Evolutionary conservation across 2,797 vertebrate genomes (phyloP).

Genomic region (Labeo calbasu): DNA sequence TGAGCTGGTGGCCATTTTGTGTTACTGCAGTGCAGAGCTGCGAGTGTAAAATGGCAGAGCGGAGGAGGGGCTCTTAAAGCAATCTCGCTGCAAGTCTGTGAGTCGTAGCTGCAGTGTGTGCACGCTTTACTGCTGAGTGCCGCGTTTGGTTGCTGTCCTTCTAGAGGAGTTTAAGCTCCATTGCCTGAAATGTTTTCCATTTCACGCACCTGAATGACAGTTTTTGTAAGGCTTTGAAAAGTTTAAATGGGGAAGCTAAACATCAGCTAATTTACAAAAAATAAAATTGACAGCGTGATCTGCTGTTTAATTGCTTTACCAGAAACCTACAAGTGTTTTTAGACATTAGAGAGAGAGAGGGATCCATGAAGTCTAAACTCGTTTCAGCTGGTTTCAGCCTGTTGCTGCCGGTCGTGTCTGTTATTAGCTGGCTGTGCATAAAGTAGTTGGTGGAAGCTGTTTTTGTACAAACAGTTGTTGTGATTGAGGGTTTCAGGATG

Average conservation of each 20-base stretch:
- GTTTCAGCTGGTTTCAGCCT: slow-evolving; percentile 48
- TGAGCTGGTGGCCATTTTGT: slow-evolving; percentile 61
- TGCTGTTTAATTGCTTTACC: not conserved
- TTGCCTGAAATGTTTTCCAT: slow-evolving; percentile 20
- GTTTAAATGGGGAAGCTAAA: not conserved
- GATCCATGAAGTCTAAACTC: slow-evolving; percentile 10
- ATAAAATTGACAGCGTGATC: not conserved
- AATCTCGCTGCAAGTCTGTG: not conserved
- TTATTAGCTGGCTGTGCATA: slow-evolving; percentile 37
- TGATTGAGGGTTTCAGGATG: slow-evolving; percentile 1
- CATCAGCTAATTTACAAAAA: not conserved
- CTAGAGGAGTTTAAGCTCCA: not conserved
- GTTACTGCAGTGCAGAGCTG: slow-evolving; percentile 47
- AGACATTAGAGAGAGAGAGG: not conserved
- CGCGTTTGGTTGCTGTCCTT: not conserved
- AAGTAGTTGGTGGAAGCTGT: not conserved
- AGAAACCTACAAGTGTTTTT: not conserved
- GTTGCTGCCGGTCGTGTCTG: slow-evolving; percentile 36
- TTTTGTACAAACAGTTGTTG: slow-evolving; percentile 13
- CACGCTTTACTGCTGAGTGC: slow-evolving; percentile 11
- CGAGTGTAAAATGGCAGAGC: slow-evolving; percentile 48
- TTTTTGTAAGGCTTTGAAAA: not conserved
- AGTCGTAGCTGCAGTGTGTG: slow-evolving; percentile 2
- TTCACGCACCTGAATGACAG: not conserved
- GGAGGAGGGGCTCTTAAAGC: slow-evolving; percentile 45